These are phyloP conservation scores for Apostichopus leukothele DNA, from an alignment of 53 echinoderm and acorn worm species.

Conservation along the genomic window DNA sequence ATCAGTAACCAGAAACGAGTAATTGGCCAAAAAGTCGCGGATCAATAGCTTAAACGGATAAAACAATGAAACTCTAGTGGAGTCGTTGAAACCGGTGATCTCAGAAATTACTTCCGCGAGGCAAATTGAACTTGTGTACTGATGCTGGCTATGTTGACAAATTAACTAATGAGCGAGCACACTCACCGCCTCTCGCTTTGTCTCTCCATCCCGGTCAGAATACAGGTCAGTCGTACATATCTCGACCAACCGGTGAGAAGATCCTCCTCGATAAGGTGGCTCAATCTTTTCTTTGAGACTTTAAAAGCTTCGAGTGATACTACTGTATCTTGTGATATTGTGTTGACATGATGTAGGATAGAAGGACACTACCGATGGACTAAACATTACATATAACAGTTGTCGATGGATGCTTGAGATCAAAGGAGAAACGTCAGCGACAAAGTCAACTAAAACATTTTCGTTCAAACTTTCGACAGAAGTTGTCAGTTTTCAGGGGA, in stretches of 20 bases:
- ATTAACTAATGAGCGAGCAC: constrained; percentile 13
- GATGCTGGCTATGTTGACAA: constrained; percentile 29
- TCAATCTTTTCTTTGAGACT: too few species aligned
- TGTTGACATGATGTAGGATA: too few species aligned
- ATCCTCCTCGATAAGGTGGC: too few species aligned
- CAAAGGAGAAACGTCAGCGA: too few species aligned
- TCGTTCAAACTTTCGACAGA: too few species aligned
- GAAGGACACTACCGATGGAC: too few species aligned
- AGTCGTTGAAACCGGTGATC: constrained; percentile 23
- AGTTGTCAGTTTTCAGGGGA: too few species aligned
- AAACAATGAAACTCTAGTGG: constrained; percentile 21
- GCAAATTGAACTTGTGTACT: constrained; percentile 36
- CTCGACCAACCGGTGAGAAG: not conserved
- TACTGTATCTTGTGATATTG: too few species aligned
- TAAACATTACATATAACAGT: too few species aligned
- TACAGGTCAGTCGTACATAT: not conserved
- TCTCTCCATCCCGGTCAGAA: not conserved
- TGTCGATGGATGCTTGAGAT: too few species aligned
- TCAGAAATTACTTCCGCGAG: constrained; percentile 30
- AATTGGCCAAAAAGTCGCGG: constrained; percentile 34
- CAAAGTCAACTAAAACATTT: too few species aligned
- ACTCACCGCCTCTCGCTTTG: not conserved
- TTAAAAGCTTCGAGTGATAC: too few species aligned
- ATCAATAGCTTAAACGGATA: constrained; percentile 43
- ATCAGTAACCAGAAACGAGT: constrained; percentile 20